These are phyloP conservation scores for Heliconius cydno DNA, from an alignment of 2,888 invertebrate genomes.

Conservation along the genomic window DNA sequence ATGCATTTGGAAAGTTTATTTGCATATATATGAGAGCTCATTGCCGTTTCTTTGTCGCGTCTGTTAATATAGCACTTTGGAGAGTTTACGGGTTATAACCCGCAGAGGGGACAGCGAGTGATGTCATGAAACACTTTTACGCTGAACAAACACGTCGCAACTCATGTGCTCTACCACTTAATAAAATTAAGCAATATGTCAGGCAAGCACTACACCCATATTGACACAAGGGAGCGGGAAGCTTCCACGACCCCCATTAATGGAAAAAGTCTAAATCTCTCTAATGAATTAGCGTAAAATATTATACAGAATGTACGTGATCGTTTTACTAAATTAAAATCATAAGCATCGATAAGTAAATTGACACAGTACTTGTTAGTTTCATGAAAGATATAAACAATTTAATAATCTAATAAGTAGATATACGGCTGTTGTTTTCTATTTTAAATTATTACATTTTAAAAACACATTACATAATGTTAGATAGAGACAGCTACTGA, in stretches of 20 bases:
- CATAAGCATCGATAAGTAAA: neutral
- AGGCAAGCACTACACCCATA: slow-evolving; percentile 68
- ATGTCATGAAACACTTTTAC: slow-evolving; percentile 54
- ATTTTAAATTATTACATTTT: no score
- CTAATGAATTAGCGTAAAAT: slow-evolving; percentile 35
- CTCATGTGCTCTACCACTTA: slow-evolving; percentile 70
- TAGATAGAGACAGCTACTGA: no score
- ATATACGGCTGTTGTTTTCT: no score
- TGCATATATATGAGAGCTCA: slow-evolving; percentile 77
- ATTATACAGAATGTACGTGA: slow-evolving; percentile 13
- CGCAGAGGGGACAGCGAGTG: slow-evolving; percentile 51
- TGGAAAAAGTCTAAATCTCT: slow-evolving; percentile 33
- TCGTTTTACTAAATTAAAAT: slow-evolving; percentile 28
- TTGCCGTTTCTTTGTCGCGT: slow-evolving; percentile 75
- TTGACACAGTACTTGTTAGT: neutral
- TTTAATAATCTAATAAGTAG: neutral
- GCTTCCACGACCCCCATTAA: slow-evolving; percentile 49
- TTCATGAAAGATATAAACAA: neutral
- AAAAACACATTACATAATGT: no score
- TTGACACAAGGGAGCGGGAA: slow-evolving; percentile 64
- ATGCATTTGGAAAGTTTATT: slow-evolving; percentile 79
- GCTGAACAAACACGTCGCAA: slow-evolving; percentile 63
- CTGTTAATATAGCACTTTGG: slow-evolving; percentile 71
- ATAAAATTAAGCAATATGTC: slow-evolving; percentile 81
- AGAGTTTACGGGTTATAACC: slow-evolving; percentile 63